Evolutionary conservation across 2,113 vertebrate genomes (phyloP), one percentile per base, ranked within the genome.

Genomic region (Cisticola juncidis): DNA sequence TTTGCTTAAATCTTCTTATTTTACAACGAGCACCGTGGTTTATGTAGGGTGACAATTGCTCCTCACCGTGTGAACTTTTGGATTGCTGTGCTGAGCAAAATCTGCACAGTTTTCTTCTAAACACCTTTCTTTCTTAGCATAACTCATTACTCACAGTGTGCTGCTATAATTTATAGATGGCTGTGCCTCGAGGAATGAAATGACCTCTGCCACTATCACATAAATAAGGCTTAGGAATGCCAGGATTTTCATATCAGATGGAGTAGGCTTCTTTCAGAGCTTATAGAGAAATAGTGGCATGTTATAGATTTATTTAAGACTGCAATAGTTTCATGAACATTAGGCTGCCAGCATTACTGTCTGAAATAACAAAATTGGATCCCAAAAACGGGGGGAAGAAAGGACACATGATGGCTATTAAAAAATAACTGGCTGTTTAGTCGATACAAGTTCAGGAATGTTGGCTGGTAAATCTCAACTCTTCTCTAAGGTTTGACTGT

Each of bases 361-460:
- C 85, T 88, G 48, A 74, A 91, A 92, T 66, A 93, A 68, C 51
- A 82, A 95, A 96, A 97, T 79, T 69, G 91, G 56, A 89, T 31
- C 38, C 45, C 42, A 82, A 35, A 94, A 65, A 96, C 48, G 68
- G 12, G 64, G 57, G 48, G 7, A 61, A 83, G 83, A 84, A 68
- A 88, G 66, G 33, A 78, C 53, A 94, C 54, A 80, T 93, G 89
- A 92, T 78, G 81, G 73, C 94, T 97, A 78, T 96, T 79, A 96
- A 95, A 91, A 98, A 97, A 95, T 83, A 77, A 92, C 66, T 94
- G 81, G 33, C 22, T 20, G 85, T 97, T 96, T 96, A 90, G 81
- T 97, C 96, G 95, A 96, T 97, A 96, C 71, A 95, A 96, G 92
- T 97, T 98, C 92, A 98, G 91, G 87, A 73, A 36, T 79, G 95